A percentile compares a stretch with the other conserved stretches of the same genome.
phyloP scores from a whole-genome alignment of 2,888 invertebrate genomes.

The Oligia latruncula region DNA sequence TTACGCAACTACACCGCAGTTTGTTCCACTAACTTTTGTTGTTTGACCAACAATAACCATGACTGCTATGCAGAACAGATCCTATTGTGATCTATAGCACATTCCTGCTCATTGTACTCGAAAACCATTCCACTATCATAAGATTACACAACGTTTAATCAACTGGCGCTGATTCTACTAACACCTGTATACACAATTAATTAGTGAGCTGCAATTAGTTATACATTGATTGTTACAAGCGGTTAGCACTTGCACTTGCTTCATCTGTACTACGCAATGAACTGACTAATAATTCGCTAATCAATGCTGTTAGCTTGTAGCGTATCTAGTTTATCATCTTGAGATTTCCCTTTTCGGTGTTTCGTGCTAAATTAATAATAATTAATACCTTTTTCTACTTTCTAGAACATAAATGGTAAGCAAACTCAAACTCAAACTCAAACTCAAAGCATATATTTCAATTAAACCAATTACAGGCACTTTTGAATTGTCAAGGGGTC shows the following conservation, averaged over 20 bases:
- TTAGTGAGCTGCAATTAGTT: conserved; percentile 21
- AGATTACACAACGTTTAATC: conserved; percentile 19
- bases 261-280: conserved; percentile 25
- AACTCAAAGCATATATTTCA: no score
- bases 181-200: conserved; percentile 23
- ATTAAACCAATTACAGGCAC: no score
- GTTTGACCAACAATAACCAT: neutral
- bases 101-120: neutral
- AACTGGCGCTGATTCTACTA: conserved; percentile 26
- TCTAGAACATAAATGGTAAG: neutral
- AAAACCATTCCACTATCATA: neutral
- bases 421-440: no score
- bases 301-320: conserved; percentile 8
- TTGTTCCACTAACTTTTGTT: neutral
- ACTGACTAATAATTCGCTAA: conserved; percentile 40
- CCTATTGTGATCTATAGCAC: neutral
- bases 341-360: neutral
- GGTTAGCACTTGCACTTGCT: conserved; percentile 36
- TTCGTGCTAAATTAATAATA: neutral
- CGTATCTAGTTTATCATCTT: neutral
- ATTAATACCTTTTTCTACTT: no score
- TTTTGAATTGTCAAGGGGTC: no score
- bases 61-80: neutral
- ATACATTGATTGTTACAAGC: conserved; percentile 31
- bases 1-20: neutral